These are phyloP conservation scores for Pogonocichla stellata DNA, from an alignment of 2,113 vertebrate species.

Conservation along the genomic window DNA sequence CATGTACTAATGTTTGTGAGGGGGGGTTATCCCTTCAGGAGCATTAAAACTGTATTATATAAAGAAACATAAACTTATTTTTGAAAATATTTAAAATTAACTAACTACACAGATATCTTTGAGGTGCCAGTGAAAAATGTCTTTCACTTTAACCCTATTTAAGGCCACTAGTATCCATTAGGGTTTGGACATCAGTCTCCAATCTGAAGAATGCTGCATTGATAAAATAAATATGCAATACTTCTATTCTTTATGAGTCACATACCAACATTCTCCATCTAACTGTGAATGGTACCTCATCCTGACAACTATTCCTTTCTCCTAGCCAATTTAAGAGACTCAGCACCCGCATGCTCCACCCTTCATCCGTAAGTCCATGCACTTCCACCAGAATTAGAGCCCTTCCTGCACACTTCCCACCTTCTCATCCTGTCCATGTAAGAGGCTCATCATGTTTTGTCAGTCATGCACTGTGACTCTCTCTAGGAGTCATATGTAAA, in stretches of 20 bases:
- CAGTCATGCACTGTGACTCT: neutral
- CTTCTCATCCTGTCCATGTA: neutral
- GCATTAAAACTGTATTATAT: neutral
- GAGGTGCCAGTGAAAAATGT: neutral
- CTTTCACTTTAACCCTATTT: neutral
- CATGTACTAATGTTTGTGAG: neutral
- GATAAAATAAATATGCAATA: neutral
- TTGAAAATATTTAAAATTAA: neutral
- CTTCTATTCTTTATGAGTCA: neutral
- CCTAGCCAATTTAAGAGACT: neutral
- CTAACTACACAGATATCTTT: neutral
- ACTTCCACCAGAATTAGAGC: neutral
- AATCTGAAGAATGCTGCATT: neutral
- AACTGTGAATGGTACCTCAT: neutral
- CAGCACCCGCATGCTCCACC: neutral
- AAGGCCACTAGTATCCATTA: neutral
- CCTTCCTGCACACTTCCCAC: neutral
- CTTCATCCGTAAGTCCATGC: neutral
- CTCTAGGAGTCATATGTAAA: neutral
- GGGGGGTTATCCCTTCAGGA: neutral
- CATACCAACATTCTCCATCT: neutral
- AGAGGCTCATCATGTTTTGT: neutral
- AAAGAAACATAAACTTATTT: neutral
- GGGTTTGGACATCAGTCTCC: neutral
- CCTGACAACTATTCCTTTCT: neutral